phyloP scores from a whole-genome alignment of 2,888 invertebrate genomes.

The Eurytoma adleriae region DNA sequence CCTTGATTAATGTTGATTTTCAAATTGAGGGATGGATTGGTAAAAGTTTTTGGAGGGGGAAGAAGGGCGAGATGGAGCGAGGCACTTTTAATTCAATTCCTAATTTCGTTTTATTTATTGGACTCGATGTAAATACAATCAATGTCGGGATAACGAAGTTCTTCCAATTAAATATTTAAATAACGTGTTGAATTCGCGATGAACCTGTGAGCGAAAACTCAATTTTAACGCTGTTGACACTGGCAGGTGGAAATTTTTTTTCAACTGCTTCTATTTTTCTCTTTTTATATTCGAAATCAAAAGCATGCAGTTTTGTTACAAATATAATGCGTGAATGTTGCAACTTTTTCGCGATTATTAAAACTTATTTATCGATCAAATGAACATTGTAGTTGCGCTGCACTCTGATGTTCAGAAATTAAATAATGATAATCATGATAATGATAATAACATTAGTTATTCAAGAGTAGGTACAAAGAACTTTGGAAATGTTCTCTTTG shows the following conservation, averaged over 20 bases:
- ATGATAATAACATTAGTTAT: no score
- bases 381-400: no score
- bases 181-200: constrained; percentile 22
- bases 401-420: no score
- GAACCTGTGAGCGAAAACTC: constrained; percentile 27
- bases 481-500: no score
- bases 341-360: no score
- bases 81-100: constrained; percentile 13
- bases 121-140: constrained; percentile 13
- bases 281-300: background rate
- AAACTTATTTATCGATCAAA: no score
- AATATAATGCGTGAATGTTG: no score
- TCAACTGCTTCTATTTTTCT: background rate
- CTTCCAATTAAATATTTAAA: constrained; percentile 48
- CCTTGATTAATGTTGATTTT: no score
- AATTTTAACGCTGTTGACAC: constrained; percentile 17
- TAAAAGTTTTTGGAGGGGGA: background rate
- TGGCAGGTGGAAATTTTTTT: background rate
- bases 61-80: background rate
- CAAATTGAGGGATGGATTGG: no score
- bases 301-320: background rate
- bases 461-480: no score
- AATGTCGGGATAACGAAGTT: constrained; percentile 18
- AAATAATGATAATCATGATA: no score
- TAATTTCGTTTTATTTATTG: background rate